Percentiles rank a stretch among this genome's conserved stretches.
These are phyloP conservation scores for Meleagris gallopavo DNA, from an alignment of 2,113 vertebrate genomes.

Conservation along the genomic window DNA sequence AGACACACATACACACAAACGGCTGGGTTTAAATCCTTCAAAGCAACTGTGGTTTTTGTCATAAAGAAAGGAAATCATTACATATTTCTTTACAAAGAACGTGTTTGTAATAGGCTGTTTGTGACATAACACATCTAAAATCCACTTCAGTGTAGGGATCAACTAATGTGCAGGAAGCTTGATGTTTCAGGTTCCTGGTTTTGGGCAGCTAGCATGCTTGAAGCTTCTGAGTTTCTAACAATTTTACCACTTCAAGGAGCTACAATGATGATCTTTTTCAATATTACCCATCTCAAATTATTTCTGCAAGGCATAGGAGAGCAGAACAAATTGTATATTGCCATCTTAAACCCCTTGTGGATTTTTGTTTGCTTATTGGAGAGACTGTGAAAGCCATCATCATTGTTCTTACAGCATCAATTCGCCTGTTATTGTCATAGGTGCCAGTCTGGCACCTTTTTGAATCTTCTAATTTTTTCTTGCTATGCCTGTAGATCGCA, in stretches of 20 bases:
- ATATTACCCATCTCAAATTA: background rate
- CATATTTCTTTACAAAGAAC: background rate
- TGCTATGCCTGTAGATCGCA: background rate
- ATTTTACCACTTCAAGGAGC: background rate
- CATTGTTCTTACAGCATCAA: background rate
- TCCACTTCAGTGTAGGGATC: rapidly evolving
- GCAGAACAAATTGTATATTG: background rate
- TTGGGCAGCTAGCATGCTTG: background rate
- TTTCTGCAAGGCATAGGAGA: background rate
- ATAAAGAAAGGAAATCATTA: background rate
- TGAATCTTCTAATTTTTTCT: background rate
- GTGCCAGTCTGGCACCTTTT: background rate
- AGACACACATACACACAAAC: background rate
- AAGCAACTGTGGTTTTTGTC: background rate
- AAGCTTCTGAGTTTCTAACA: background rate
- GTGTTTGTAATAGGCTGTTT: background rate
- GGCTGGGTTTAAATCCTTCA: background rate
- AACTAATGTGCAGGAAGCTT: background rate
- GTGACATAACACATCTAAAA: background rate
- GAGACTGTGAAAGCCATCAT: background rate
- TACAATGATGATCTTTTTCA: background rate
- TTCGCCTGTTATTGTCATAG: background rate
- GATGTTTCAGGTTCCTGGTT: background rate
- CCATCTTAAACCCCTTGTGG: background rate
- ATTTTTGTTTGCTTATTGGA: background rate